Evolutionary conservation across 2,113 vertebrate genomes (phyloP).

Genomic region (Polypterus bichir): DNA sequence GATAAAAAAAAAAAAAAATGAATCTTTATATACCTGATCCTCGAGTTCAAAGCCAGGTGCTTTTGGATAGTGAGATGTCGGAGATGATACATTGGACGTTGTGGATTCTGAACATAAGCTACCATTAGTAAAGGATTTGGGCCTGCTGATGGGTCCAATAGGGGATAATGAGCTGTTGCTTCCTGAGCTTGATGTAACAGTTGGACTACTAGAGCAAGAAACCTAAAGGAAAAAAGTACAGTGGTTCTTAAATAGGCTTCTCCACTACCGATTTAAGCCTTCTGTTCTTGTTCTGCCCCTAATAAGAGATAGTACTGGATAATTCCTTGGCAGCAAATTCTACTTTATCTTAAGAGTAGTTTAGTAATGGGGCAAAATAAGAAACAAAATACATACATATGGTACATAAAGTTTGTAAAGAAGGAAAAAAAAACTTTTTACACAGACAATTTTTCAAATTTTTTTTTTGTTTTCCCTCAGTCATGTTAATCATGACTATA

Average conservation of each 20-base stretch:
- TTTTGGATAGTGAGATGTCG: conserved; percentile 63
- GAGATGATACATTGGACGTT: conserved; percentile 59
- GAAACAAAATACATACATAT: too few relatives aligned
- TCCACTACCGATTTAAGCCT: conserved; percentile 14
- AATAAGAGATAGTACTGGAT: too few relatives aligned
- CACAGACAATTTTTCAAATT: too few relatives aligned
- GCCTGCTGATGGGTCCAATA: conserved; percentile 58
- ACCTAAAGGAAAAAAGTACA: conserved; percentile 61
- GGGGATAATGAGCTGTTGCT: conserved; percentile 68
- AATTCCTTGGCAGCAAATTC: too few relatives aligned
- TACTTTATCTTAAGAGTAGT: too few relatives aligned
- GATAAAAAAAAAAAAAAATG: conserved; percentile 21
- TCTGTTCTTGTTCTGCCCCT: neutral
- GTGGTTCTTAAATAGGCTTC: conserved; percentile 33
- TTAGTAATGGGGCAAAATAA: too few relatives aligned
- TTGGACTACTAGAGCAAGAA: conserved; percentile 64
- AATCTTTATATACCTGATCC: conserved; percentile 62
- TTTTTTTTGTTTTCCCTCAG: too few relatives aligned
- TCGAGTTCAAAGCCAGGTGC: conserved; percentile 72
- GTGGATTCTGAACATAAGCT: conserved; percentile 62
- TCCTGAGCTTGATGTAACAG: conserved; percentile 65
- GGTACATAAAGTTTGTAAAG: too few relatives aligned
- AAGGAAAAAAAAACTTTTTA: too few relatives aligned
- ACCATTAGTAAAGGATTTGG: conserved; percentile 59
- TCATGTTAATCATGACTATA: too few relatives aligned